Percentiles rank a stretch among this genome's conserved stretches.
Evolutionary conservation across 2,113 vertebrate genomes (phyloP).

Genomic region (Morphnarchus princeps): DNA sequence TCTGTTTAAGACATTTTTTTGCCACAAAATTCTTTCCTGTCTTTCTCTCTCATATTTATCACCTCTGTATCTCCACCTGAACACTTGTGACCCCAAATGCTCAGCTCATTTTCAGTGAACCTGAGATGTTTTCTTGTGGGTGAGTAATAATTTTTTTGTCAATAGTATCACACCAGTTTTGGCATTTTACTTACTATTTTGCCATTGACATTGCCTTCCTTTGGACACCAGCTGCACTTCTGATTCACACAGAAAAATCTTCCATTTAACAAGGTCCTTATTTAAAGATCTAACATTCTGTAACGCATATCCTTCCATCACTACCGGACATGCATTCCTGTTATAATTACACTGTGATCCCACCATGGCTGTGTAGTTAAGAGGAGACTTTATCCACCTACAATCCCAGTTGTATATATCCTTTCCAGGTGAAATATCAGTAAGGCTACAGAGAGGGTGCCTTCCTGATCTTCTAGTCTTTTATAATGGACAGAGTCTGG

Average conservation of each 20-base stretch:
- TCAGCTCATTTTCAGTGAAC: background rate
- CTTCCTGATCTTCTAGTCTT: background rate
- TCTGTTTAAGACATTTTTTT: background rate
- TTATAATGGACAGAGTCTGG: background rate
- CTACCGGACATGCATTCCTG: background rate
- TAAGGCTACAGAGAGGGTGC: background rate
- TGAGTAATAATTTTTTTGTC: background rate
- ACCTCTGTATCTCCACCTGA: background rate
- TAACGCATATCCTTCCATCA: background rate
- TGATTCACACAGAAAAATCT: background rate
- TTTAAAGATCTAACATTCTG: background rate
- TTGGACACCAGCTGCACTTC: background rate
- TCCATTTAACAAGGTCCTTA: background rate
- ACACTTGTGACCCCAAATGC: background rate
- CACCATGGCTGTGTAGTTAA: background rate
- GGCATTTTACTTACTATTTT: background rate
- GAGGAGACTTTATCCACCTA: background rate
- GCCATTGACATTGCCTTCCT: background rate
- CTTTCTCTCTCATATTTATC: background rate
- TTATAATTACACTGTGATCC: background rate
- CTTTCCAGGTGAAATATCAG: background rate
- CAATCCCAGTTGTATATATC: background rate
- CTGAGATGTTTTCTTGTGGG: background rate
- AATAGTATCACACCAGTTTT: background rate
- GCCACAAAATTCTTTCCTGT: background rate